Percentiles rank a stretch among this genome's conserved stretches.
Conservation (phyloP, 2,113 vertebrate genomes). For the Oryctolagus cuniculus region mOryCun1.1 NC_091442.1:2373001-2373500, state of each 20-base stretch:
- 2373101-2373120: accelerated
- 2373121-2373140: too few relatives aligned
- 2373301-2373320: neutral
- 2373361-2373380: neutral
- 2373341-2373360: neutral
- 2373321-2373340: neutral
- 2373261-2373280: neutral
- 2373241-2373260: neutral
- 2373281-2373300: neutral
- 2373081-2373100: accelerated
- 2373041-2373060: neutral
- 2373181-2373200: neutral
- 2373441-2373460: neutral
- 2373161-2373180: too few relatives aligned
- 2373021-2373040: neutral
- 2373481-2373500: neutral
- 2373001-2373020: neutral
- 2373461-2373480: too few relatives aligned
- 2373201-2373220: accelerated
- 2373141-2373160: too few relatives aligned
- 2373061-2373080: neutral
- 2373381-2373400: too few relatives aligned
- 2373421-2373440: neutral
- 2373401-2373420: accelerated
- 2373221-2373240: accelerated